Evolutionary conservation across 2,888 invertebrate species (phyloP).

Genomic region (Oscheius sp.): DNA sequence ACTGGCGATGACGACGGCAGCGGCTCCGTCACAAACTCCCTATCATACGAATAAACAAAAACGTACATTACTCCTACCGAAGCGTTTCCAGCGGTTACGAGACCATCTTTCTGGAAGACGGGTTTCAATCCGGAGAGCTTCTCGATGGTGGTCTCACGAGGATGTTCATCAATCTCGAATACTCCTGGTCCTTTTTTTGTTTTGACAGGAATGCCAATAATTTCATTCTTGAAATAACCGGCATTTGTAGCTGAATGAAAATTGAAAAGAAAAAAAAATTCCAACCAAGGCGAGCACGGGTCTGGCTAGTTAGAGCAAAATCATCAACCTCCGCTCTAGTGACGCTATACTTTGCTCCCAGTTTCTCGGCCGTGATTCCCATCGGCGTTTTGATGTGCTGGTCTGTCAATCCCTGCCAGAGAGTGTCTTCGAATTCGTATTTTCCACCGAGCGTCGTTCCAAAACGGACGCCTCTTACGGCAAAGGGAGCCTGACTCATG

Average conservation of each 20-base stretch:
- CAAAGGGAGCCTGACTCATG: slow-evolving; percentile 89
- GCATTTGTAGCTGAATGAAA: slow-evolving; percentile 76
- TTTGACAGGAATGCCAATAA: slow-evolving; percentile 84
- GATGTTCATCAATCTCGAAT: slow-evolving; percentile 86
- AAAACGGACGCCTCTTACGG: slow-evolving; percentile 85
- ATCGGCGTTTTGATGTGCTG: slow-evolving; percentile 88
- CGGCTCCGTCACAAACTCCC: slow-evolving; percentile 95
- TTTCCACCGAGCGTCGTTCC: slow-evolving; percentile 84
- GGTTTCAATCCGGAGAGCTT: slow-evolving; percentile 82
- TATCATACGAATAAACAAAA: slow-evolving; percentile 22
- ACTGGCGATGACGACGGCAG: slow-evolving; percentile 86
- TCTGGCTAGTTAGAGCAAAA: slow-evolving; percentile 85
- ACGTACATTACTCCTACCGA: slow-evolving; percentile 44
- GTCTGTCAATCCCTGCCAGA: slow-evolving; percentile 89
- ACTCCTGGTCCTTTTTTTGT: slow-evolving; percentile 75
- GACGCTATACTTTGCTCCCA: slow-evolving; percentile 85
- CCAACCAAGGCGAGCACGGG: slow-evolving; percentile 74
- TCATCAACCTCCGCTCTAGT: slow-evolving; percentile 84
- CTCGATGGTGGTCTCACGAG: slow-evolving; percentile 83
- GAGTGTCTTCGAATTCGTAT: slow-evolving; percentile 81
- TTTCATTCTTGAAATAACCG: slow-evolving; percentile 88
- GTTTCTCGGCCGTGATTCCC: slow-evolving; percentile 93
- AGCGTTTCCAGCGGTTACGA: slow-evolving; percentile 65
- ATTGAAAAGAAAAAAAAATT: not conserved
- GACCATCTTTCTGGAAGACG: slow-evolving; percentile 64